Evolutionary conservation across 2,113 vertebrate species (phyloP).

Genomic region (Oxygymnocypris stewartii): DNA sequence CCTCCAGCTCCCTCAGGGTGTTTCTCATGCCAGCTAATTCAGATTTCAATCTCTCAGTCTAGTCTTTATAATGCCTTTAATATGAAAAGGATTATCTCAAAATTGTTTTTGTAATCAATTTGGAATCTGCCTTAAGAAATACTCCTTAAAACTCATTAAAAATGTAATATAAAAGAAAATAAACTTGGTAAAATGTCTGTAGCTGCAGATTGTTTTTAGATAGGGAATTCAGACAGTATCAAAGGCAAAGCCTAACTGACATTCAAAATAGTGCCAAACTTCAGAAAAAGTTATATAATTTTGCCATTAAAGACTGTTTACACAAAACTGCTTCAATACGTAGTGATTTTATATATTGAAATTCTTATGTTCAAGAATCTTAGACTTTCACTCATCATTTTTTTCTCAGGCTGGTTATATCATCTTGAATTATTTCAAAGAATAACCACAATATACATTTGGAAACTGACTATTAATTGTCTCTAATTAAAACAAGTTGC

Average conservation of each 20-base stretch:
- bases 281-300: background rate
- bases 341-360: background rate
- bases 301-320: background rate
- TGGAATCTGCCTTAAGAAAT: constrained; percentile 7
- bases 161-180: background rate
- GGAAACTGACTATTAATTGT: too few relatives aligned
- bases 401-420: background rate
- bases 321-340: background rate
- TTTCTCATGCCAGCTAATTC: constrained; percentile 13
- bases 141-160: background rate
- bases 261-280: background rate
- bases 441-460: background rate
- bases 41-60: constrained; percentile 11
- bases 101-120: background rate
- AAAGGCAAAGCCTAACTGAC: background rate
- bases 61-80: constrained; percentile 18
- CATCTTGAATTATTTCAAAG: background rate
- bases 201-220: background rate
- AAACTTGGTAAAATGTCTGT: background rate
- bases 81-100: background rate
- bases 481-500: background rate
- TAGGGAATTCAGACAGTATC: background rate
- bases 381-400: background rate
- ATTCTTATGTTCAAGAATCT: background rate
- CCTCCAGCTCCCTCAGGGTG: background rate